These are phyloP conservation scores for Chauna torquata DNA, from an alignment of 2,113 vertebrate species.

Conservation along the genomic window DNA sequence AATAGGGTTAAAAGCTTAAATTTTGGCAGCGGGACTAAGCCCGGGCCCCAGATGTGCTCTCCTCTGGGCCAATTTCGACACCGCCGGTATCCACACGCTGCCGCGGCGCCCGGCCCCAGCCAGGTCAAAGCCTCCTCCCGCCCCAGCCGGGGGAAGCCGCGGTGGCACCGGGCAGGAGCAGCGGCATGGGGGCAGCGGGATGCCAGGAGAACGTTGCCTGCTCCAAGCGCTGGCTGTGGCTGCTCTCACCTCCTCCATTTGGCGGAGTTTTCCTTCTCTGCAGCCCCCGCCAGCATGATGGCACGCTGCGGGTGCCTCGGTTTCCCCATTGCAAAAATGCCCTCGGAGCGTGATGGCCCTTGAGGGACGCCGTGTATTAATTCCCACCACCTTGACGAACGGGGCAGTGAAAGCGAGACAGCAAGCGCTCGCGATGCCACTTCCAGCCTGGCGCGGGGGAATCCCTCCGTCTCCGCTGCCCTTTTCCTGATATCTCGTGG, in stretches of 20 bases:
- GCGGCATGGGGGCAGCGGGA: background rate
- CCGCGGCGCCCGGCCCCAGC: background rate
- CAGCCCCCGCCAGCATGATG: rapidly evolving
- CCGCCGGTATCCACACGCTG: background rate
- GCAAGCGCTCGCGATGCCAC: rapidly evolving
- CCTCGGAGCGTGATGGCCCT: background rate
- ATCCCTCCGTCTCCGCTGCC: rapidly evolving
- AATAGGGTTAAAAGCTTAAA: conserved; percentile 16
- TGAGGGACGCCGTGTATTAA: rapidly evolving
- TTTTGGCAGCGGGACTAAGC: background rate
- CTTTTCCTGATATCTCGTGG: rapidly evolving
- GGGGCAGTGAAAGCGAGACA: background rate
- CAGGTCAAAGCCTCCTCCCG: background rate
- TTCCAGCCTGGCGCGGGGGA: background rate
- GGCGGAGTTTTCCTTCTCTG: background rate
- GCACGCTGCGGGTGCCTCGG: background rate
- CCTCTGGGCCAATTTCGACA: conserved; percentile 1
- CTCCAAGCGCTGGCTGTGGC: background rate
- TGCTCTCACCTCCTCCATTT: background rate
- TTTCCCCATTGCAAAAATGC: background rate
- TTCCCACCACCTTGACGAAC: background rate
- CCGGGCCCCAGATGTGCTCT: conserved; percentile 37
- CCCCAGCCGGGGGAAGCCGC: background rate
- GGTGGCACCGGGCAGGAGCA: background rate
- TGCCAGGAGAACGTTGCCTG: background rate